Percentiles rank a stretch among this genome's conserved stretches.
Evolutionary conservation across 2,888 invertebrate genomes (phyloP).

Genomic region (Ectropis crepuscularia): DNA sequence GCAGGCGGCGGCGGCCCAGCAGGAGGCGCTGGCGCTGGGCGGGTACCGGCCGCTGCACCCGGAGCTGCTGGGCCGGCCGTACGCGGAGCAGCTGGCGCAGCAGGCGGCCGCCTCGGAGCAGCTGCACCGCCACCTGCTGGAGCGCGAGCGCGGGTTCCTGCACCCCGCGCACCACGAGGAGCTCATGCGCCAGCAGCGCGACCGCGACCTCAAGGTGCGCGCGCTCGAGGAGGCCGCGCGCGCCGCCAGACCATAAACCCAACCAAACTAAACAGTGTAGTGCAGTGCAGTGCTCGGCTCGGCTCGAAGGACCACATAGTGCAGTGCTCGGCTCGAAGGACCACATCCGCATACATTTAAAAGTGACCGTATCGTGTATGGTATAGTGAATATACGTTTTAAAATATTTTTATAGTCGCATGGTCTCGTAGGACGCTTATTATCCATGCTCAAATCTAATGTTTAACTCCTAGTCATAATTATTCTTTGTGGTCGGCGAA

Average conservation of each 20-base stretch:
- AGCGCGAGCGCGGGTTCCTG: conserved; percentile 89
- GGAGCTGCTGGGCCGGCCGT: conserved; percentile 91
- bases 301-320: no score
- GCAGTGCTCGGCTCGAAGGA: no score
- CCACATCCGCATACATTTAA: no score
- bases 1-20: conserved; percentile 87
- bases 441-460: conserved; percentile 83
- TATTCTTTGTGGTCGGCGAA: conserved; percentile 60
- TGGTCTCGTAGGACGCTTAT: conserved; percentile 79
- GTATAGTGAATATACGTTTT: conserved; percentile 58
- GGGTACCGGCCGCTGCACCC: conserved; percentile 88
- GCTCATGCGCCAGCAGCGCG: conserved; percentile 90
- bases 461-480: conserved; percentile 83
- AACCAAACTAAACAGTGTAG: no score
- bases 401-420: conserved; percentile 80
- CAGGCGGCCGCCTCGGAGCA: conserved; percentile 93
- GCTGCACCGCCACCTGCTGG: conserved; percentile 93
- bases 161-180: conserved; percentile 84
- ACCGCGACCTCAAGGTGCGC: conserved; percentile 93
- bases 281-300: no score
- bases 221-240: conserved; percentile 94
- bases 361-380: no score
- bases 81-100: conserved; percentile 92
- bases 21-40: conserved; percentile 84
- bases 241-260: conserved; percentile 75